phyloP scores from a whole-genome alignment of 2,888 invertebrate species.

The Acrobasis repandana region DNA sequence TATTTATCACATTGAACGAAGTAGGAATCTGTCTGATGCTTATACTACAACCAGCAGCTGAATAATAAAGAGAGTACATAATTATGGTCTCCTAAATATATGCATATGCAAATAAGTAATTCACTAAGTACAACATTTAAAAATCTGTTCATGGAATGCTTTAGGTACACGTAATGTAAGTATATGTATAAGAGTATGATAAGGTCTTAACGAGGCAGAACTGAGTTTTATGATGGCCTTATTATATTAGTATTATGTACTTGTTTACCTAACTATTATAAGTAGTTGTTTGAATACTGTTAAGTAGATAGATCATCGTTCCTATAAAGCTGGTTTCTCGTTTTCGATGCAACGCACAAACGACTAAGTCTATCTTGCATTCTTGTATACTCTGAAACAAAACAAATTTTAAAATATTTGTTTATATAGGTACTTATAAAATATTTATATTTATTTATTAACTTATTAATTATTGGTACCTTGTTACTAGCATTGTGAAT shows the following conservation, averaged over 20 bases:
- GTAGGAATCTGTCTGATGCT: constrained; percentile 44
- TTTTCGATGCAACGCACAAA: constrained; percentile 56
- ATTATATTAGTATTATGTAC: constrained; percentile 48
- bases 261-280: constrained; percentile 58
- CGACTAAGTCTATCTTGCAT: constrained; percentile 52
- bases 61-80: constrained; percentile 17
- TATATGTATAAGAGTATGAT: constrained; percentile 41
- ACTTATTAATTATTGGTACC: no score
- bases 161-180: constrained; percentile 22
- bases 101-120: constrained; percentile 14
- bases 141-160: constrained; percentile 25
- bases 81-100: constrained; percentile 3
- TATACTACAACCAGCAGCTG: constrained; percentile 45
- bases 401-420: not conserved
- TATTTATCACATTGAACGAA: constrained; percentile 39
- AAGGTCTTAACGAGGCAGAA: constrained; percentile 56
- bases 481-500: not conserved
- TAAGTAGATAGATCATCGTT: constrained; percentile 77
- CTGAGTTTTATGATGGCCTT: constrained; percentile 57
- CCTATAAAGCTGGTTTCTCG: constrained; percentile 64
- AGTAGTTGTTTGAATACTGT: constrained; percentile 79
- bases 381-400: constrained; percentile 64
- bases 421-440: no score
- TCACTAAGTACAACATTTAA: constrained; percentile 20
- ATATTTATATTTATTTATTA: no score